Conservation (phyloP, 2,888 invertebrate species). For the Tipula unca region DNA sequence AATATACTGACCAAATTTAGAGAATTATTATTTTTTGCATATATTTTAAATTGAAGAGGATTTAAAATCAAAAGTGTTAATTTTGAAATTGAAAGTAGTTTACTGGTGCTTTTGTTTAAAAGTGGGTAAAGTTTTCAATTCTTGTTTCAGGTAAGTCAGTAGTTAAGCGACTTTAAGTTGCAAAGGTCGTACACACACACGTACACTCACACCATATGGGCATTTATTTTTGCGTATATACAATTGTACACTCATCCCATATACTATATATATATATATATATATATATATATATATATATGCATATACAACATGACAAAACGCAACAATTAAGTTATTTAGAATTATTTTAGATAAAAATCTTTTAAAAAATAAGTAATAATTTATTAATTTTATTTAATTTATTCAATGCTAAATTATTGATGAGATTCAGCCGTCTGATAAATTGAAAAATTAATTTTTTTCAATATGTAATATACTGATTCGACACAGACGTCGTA, state of each 20-base stretch:
- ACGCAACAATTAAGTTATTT: not conserved
- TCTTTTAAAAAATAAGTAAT: not conserved
- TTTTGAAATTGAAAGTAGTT: not conserved
- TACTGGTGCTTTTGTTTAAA: not conserved
- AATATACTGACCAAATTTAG: not conserved
- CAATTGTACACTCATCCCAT: too few relatives aligned
- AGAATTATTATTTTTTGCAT: not conserved
- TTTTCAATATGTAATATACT: not conserved
- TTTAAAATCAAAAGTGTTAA: not conserved
- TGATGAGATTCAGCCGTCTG: not conserved
- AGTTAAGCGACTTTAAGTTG: not conserved
- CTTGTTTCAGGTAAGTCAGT: not conserved
- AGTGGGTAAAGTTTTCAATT: not conserved
- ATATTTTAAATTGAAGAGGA: not conserved
- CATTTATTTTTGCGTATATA: too few relatives aligned
- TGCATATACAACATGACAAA: too few relatives aligned
- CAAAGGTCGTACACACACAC: too few relatives aligned
- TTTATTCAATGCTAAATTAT: not conserved
- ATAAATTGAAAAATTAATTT: not conserved
- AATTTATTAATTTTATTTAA: not conserved
- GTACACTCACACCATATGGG: too few relatives aligned
- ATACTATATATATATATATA: too few relatives aligned
- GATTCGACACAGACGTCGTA: not conserved
- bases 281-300: too few relatives aligned
- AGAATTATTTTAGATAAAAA: not conserved